Conservation (phyloP, 2,113 vertebrate species). For the Origma solitaria region DNA sequence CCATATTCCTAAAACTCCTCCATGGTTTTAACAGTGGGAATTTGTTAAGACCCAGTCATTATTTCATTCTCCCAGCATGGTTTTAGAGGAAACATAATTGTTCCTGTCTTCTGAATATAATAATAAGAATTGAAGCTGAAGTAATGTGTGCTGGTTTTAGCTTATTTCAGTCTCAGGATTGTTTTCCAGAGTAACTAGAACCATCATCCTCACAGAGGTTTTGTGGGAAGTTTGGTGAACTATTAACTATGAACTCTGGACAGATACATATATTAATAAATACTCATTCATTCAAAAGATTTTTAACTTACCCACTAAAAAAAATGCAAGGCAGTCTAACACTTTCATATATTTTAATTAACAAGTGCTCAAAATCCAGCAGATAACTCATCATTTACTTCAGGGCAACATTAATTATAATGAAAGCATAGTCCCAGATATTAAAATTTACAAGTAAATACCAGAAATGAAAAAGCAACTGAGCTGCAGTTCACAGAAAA, state of each 20-base stretch:
- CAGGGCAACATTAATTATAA: background rate
- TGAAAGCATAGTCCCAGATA: background rate
- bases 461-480: background rate
- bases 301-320: background rate
- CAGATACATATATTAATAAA: background rate
- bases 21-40: background rate
- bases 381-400: background rate
- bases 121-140: background rate
- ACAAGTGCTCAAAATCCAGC: background rate
- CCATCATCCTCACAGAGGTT: background rate
- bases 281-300: background rate
- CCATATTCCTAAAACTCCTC: background rate
- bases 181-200: background rate
- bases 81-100: conserved; percentile 8
- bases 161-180: background rate
- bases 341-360: background rate
- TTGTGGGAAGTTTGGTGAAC: background rate
- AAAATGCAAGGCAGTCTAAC: background rate
- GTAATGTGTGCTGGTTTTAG: background rate
- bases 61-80: conserved; percentile 19
- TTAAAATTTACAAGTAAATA: background rate
- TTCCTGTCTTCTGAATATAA: background rate
- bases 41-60: conserved; percentile 8
- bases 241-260: background rate
- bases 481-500: background rate